These are phyloP conservation scores for Lepetodrilus schrolli DNA, from an alignment of 2,888 invertebrate species.

Conservation along the genomic window DNA sequence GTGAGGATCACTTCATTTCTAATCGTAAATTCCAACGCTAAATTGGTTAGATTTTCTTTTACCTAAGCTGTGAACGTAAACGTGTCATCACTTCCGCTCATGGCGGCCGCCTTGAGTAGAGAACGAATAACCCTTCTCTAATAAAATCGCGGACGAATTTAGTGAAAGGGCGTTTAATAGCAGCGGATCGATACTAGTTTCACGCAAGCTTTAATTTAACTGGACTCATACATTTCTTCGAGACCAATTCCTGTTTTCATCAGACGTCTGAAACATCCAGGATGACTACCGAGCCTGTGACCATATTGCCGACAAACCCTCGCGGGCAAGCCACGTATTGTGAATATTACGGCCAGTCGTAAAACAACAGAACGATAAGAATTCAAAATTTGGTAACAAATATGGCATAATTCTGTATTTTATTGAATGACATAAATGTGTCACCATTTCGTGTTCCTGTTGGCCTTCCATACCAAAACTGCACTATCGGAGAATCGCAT, in stretches of 20 bases:
- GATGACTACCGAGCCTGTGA: too few species aligned
- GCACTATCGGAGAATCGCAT: neutral
- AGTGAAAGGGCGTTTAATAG: constrained; percentile 1
- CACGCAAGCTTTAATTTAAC: constrained; percentile 10
- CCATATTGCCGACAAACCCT: too few species aligned
- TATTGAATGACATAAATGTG: too few species aligned
- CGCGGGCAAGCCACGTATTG: too few species aligned
- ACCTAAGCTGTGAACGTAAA: neutral
- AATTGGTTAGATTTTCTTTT: constrained; percentile 10
- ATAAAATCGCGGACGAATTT: constrained; percentile 20
- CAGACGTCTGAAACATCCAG: neutral
- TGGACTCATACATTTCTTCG: neutral
- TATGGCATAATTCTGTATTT: too few species aligned
- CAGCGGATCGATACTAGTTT: neutral
- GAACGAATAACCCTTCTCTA: neutral
- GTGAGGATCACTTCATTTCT: neutral
- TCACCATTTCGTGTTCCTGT: neutral
- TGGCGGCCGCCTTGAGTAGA: neutral
- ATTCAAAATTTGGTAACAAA: too few species aligned
- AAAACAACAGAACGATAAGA: too few species aligned
- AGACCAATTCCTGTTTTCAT: neutral
- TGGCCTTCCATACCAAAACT: neutral
- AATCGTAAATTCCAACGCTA: constrained; percentile 14
- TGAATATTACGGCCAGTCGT: too few species aligned
- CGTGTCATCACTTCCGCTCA: constrained; percentile 3